Evolutionary conservation across 2,888 invertebrate species (phyloP).

Genomic region (Caenorhabditis becei): DNA sequence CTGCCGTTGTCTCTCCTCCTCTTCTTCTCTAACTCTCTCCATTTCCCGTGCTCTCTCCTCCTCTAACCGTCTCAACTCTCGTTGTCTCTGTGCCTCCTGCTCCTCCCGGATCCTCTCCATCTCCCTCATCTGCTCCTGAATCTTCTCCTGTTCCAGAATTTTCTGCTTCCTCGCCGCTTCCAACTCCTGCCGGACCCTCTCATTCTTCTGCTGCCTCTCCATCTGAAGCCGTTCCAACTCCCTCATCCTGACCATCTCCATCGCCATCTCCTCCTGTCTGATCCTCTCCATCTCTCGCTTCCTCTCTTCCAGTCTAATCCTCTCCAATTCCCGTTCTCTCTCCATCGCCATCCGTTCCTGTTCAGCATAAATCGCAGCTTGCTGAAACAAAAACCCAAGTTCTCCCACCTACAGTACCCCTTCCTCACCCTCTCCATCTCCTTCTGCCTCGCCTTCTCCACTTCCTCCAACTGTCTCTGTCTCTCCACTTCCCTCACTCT

Average conservation of each 20-base stretch:
- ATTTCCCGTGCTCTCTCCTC: conserved; percentile 57
- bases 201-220: conserved; percentile 55
- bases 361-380: conserved; percentile 57
- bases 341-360: conserved; percentile 60
- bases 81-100: conserved; percentile 41
- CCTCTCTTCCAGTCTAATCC: conserved; percentile 53
- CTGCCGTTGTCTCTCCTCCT: conserved; percentile 43
- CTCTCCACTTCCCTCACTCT: conserved; percentile 51
- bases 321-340: conserved; percentile 53
- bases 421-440: conserved; percentile 52
- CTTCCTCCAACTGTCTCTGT: conserved; percentile 56
- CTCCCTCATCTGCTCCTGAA: conserved; percentile 43
- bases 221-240: conserved; percentile 43
- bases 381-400: conserved; percentile 38
- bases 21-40: conserved; percentile 49
- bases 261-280: conserved; percentile 27
- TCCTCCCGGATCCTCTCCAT: conserved; percentile 44
- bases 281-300: conserved; percentile 50
- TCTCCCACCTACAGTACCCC: neutral
- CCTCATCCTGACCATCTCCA: conserved; percentile 49
- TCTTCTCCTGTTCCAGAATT: conserved; percentile 37
- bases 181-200: conserved; percentile 42
- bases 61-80: conserved; percentile 46
- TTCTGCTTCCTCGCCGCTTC: conserved; percentile 46
- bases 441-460: conserved; percentile 39